Conservation (phyloP, 2,888 invertebrate genomes). For the Abrostola triplasia region DNA sequence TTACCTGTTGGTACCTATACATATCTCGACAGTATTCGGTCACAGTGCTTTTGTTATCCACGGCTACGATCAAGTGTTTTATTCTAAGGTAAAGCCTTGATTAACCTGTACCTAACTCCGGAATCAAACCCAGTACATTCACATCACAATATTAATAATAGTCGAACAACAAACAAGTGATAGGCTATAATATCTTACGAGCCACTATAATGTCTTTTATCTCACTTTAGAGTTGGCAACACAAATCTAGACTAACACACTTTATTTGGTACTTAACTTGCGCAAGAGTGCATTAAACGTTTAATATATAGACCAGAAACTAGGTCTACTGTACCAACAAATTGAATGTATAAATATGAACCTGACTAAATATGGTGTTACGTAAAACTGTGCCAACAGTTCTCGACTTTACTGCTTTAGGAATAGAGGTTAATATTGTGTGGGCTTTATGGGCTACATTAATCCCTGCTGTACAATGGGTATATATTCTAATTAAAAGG, state of each 20-base stretch:
- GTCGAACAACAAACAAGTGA: not conserved
- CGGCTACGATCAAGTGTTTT: too few species aligned
- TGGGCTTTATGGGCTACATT: constrained; percentile 15
- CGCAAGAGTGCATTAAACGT: constrained; percentile 53
- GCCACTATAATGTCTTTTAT: constrained; percentile 29
- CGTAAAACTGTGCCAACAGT: constrained; percentile 19
- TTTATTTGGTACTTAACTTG: constrained; percentile 52
- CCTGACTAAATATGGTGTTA: constrained; percentile 33
- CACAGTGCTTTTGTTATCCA: too few species aligned
- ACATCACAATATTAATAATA: constrained; percentile 18
- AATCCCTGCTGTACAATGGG: constrained; percentile 22
- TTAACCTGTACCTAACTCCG: too few species aligned
- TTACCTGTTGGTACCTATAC: too few species aligned
- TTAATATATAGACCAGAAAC: constrained; percentile 53
- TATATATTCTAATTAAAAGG: constrained; percentile 30
- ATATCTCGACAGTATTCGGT: too few species aligned
- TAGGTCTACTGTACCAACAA: constrained; percentile 43
- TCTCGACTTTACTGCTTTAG: constrained; percentile 13
- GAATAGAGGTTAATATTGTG: constrained; percentile 15
- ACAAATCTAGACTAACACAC: constrained; percentile 39
- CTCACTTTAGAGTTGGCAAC: constrained; percentile 10
- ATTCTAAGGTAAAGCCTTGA: too few species aligned
- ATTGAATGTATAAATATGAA: constrained; percentile 52
- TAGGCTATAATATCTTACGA: constrained; percentile 8
- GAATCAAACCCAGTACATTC: too few species aligned